phyloP scores from a whole-genome alignment of 2,888 invertebrate species.

The Polymixis flavicincta region DNA sequence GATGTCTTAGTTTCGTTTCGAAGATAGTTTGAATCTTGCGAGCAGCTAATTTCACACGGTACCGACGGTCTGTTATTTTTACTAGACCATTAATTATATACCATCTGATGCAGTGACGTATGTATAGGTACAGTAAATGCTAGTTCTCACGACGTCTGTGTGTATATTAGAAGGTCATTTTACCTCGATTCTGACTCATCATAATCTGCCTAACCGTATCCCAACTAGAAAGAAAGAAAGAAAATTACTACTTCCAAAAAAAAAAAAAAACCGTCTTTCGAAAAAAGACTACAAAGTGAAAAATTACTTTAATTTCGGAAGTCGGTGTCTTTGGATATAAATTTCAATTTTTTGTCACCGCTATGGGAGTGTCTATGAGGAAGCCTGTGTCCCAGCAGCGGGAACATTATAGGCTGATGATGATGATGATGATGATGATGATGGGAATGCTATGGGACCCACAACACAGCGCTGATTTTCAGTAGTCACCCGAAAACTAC shows the following conservation, averaged over 20 bases:
- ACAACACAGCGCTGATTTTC: too few relatives aligned
- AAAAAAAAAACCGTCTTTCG: too few relatives aligned
- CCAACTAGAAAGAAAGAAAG: neutral
- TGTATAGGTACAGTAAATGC: constrained; percentile 21
- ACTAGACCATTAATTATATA: constrained; percentile 51
- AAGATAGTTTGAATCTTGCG: constrained; percentile 18
- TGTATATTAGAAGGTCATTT: constrained; percentile 19
- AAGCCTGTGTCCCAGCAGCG: too few relatives aligned
- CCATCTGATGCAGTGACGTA: constrained; percentile 50
- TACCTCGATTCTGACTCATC: neutral
- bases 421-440: too few relatives aligned
- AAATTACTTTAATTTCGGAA: neutral
- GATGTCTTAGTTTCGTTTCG: constrained; percentile 17
- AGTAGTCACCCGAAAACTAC: neutral
- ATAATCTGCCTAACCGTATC: too few relatives aligned
- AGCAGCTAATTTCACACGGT: constrained; percentile 41
- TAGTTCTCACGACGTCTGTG: constrained; percentile 37
- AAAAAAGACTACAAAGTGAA: neutral
- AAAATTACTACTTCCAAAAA: neutral
- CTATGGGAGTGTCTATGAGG: too few relatives aligned
- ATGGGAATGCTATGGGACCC: too few relatives aligned
- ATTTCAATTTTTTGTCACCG: neutral
- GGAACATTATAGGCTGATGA: too few relatives aligned
- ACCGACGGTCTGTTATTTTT: constrained; percentile 47
- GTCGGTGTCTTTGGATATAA: neutral